Conservation (phyloP, 1,140 invertebrate genomes). For the Maconellicoccus hirsutus region DNA sequence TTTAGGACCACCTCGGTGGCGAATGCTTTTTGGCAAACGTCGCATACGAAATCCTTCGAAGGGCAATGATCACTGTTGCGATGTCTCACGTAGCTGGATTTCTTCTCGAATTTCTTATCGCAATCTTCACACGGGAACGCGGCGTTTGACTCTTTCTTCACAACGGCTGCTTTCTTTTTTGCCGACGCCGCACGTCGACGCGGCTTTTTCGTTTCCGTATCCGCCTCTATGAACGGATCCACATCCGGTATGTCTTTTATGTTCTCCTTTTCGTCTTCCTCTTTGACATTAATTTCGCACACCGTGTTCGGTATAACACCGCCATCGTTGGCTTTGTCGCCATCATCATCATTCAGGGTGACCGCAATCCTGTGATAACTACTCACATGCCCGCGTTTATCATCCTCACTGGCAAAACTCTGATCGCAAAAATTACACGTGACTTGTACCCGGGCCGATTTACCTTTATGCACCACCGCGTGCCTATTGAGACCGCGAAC, state of each 20-base stretch:
- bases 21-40: neutral
- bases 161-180: too few species aligned
- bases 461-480: neutral
- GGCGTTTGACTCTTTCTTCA: too few species aligned
- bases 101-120: neutral
- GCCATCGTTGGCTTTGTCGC: neutral
- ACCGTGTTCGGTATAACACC: neutral
- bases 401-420: neutral
- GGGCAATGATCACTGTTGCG: neutral
- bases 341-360: neutral
- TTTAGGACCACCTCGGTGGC: neutral
- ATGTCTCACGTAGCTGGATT: neutral
- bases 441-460: neutral
- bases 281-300: neutral
- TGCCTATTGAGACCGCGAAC: neutral
- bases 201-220: neutral
- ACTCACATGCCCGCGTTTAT: neutral
- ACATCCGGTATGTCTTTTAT: neutral
- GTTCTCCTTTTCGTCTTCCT: neutral
- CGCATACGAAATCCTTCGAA: neutral
- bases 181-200: too few species aligned
- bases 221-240: neutral
- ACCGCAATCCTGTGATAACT: neutral
- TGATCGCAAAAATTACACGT: neutral
- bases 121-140: neutral